Conservation (phyloP, 1,140 invertebrate species). For the Phymorhynchus buccinoides region DNA sequence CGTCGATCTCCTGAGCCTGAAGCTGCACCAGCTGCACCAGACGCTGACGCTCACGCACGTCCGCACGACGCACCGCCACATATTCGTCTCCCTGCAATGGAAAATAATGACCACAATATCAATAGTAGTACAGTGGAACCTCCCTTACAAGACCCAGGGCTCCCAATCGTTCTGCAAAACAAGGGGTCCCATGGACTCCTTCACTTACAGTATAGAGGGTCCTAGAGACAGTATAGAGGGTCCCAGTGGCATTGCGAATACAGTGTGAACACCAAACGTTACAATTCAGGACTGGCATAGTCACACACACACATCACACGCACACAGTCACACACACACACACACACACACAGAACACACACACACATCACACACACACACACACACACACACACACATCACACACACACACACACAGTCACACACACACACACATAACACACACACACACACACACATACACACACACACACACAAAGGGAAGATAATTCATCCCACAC, state of each 20-base stretch:
- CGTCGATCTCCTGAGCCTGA: constrained; percentile 73
- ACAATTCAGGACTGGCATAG: no score
- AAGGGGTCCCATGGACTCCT: no score
- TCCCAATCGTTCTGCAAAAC: no score
- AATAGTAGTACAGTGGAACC: no score
- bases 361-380: constrained; percentile 1
- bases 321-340: background rate
- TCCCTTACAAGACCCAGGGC: no score
- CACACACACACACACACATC: background rate
- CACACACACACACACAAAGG: background rate
- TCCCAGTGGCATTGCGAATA: no score
- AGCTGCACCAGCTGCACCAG: constrained; percentile 72
- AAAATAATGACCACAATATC: no score
- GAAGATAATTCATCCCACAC: no score
- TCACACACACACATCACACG: background rate
- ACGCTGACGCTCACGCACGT: constrained; percentile 68
- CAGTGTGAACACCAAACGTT: no score
- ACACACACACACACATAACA: constrained; percentile 15
- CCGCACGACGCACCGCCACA: constrained; percentile 65
- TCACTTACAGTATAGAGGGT: no score
- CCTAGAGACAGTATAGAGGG: no score
- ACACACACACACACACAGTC: background rate
- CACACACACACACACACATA: constrained; percentile 25
- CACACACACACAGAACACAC: background rate
- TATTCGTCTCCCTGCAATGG: constrained; percentile 69